Conservation (phyloP, 2,888 invertebrate genomes). For the Microctonus hyperodae region DNA sequence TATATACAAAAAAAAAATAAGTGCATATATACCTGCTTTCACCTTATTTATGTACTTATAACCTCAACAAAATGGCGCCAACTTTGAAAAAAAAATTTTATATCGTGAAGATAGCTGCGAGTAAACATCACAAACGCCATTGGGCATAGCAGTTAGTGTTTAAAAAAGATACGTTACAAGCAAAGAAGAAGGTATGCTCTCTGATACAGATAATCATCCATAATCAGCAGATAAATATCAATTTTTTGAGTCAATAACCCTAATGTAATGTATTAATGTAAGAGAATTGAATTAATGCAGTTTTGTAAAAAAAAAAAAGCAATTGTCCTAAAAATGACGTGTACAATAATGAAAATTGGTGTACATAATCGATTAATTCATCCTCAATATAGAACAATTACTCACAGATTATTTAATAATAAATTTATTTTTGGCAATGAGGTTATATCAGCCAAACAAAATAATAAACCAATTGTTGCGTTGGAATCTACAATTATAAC, state of each 20-base stretch:
- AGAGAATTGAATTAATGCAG: not conserved
- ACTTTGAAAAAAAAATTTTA: not conserved
- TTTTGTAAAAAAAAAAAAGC: not conserved
- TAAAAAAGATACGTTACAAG: not conserved
- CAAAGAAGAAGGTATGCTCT: too few relatives aligned
- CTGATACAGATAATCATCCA: not conserved
- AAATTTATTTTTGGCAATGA: slow-evolving; percentile 63
- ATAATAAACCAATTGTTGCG: slow-evolving; percentile 82
- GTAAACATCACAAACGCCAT: not conserved
- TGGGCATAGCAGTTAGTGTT: not conserved
- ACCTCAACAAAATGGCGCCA: not conserved
- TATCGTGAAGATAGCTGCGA: not conserved
- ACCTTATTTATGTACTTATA: not conserved
- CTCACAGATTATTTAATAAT: slow-evolving; percentile 11
- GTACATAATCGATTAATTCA: not conserved
- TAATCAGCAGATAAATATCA: not conserved
- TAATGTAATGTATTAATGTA: too few relatives aligned
- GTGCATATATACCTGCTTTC: too few relatives aligned
- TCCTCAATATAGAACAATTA: not conserved
- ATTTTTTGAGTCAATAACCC: not conserved
- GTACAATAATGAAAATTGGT: not conserved
- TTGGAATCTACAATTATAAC: slow-evolving; percentile 98
- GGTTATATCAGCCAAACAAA: slow-evolving; percentile 71
- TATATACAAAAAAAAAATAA: not conserved
- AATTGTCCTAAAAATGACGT: not conserved